Conservation (phyloP, 2,113 vertebrate genomes). For the Cebidichthys violaceus region DNA sequence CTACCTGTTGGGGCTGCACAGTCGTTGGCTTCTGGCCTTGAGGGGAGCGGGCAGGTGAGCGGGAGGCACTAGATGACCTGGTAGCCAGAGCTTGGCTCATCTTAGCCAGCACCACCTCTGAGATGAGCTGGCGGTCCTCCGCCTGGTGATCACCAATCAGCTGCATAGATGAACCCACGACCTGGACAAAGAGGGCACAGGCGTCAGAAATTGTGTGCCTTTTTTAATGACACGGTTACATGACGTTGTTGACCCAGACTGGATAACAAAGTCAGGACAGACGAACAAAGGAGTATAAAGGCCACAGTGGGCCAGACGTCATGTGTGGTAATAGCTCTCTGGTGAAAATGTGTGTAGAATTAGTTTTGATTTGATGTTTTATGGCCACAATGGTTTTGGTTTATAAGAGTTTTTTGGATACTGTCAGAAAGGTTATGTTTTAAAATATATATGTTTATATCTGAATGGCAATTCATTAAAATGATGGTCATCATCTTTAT, state of each 20-base stretch:
- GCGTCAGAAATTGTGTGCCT: neutral
- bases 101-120: conserved; percentile 91
- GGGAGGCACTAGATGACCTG: conserved; percentile 77
- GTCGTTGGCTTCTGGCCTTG: conserved; percentile 88
- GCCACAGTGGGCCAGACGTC: neutral
- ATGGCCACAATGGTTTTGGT: neutral
- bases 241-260: neutral
- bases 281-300: neutral
- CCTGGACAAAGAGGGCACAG: conserved; percentile 77
- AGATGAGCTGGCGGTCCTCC: conserved; percentile 95
- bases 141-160: conserved; percentile 96
- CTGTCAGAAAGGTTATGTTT: neutral
- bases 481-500: neutral
- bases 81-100: conserved; percentile 89
- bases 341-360: neutral
- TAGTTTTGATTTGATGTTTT: conserved; percentile 2
- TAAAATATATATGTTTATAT: neutral
- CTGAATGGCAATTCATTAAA: neutral
- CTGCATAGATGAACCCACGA: conserved; percentile 96
- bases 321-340: neutral
- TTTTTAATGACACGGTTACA: neutral
- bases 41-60: conserved; percentile 86
- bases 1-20: conserved; percentile 94
- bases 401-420: neutral
- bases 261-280: neutral